Evolutionary conservation across 2,888 invertebrate genomes (phyloP), one percentile per base, ranked within the genome.

Genomic region (Graphium colonna): DNA sequence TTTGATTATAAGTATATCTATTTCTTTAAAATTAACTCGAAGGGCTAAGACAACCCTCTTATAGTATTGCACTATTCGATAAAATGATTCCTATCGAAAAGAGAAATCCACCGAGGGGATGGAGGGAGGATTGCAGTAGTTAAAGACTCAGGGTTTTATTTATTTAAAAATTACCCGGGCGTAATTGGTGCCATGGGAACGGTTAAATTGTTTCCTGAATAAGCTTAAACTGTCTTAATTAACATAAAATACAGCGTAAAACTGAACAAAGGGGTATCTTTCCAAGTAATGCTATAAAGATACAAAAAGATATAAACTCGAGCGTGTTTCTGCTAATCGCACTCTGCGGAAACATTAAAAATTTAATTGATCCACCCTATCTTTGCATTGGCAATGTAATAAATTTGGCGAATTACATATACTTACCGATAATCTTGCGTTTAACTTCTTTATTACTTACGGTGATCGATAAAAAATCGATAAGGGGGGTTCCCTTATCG

Each of bases 291-390:
- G 59, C 64, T 64, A 63, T 64, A 60, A 64, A 67, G 65, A 74
- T 68, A 67, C 68, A 68, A 67, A n/a, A 67, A 65, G 64, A 65
- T 63, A 65, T 63, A 62, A 67, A 71, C 68, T 68, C 70, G 71
- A 73, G 67, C 69, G 68, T 67, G 60, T 67, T 63, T 58, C 56
- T 61, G 66, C 67, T 69, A 73, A 73, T 73, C 67, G 71, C 60
- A 66, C 77, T 68, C 75, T 50, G 65, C 70, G 73, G 76, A 66
- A 66, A 67, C 72, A 71, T 79, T 75, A 73, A 73, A 73, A 78
- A 74, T 69, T 73, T 77, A 77, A 79, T 77, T 77, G 77, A 65
- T n/a, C n/a, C n/a, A n/a, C n/a, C n/a, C n/a, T n/a, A n/a, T n/a
- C n/a, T n/a, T n/a, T n/a, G n/a, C n/a, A n/a, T n/a, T n/a, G n/a